Conservation (phyloP, 2,113 vertebrate species). For the Clarias macrocephalus region DNA sequence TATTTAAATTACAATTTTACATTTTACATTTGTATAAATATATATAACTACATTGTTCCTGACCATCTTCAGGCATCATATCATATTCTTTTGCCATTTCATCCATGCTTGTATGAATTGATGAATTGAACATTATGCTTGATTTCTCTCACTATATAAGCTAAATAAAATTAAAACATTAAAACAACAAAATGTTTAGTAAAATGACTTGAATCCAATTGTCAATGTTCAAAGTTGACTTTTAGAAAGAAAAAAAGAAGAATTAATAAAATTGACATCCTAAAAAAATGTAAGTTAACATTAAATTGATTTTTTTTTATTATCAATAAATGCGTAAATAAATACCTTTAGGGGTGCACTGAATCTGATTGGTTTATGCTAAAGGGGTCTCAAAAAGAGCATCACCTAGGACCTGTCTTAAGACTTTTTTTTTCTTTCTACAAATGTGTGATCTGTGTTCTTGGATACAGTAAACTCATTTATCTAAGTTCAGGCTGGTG, state of each 20-base stretch:
- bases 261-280: not conserved
- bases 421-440: not conserved
- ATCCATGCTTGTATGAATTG: not conserved
- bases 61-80: not conserved
- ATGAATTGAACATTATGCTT: not conserved
- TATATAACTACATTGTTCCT: too few species aligned
- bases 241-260: not conserved
- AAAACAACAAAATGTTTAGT: not conserved
- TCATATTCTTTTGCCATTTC: not conserved
- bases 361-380: not conserved
- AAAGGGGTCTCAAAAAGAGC: not conserved
- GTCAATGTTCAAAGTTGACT: not conserved
- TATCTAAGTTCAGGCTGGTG: not conserved
- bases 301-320: too few species aligned
- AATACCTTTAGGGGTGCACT: too few species aligned
- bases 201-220: not conserved
- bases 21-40: too few species aligned
- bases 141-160: not conserved
- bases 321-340: too few species aligned
- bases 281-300: too few species aligned
- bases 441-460: constrained; percentile 10
- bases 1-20: too few species aligned
- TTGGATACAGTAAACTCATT: constrained; percentile 19
- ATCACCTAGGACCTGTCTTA: not conserved
- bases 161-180: not conserved